Evolutionary conservation across 2,113 vertebrate species (phyloP), one percentile per base, ranked within the genome.

Genomic region (Symphodus melops): DNA sequence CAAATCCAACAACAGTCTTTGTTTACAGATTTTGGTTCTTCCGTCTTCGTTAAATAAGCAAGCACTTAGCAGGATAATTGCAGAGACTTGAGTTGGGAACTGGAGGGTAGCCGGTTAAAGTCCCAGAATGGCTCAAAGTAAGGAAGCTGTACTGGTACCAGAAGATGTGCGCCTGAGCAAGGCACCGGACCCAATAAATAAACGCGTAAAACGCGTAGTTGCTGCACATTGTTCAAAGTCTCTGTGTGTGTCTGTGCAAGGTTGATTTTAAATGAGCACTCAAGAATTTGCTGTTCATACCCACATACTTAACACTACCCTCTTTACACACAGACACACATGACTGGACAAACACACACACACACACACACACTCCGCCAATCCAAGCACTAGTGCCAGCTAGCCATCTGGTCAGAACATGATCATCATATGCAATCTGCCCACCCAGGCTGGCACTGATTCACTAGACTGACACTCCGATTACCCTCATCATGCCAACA

Each of bases 351-450:
- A 64, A 67, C 46, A 25, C 17, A 52, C 42, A 62, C 76, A 74
- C 49, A 48, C 76, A 72, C 59, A 54, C 33, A 67, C 16, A 52
- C 82, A 76, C 69, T 21, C 73, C 4, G 62, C 83, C 81, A 86
- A 72, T 81, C 51, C 28, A 61, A 58, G 72, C 67, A 58, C 64
- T 64, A 28, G 68, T 90, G 90, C 91, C 89, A 91, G 87, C 86
- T 55, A 79, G 81, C 92, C 92, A 93, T 92, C 92, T 93, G 92
- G 88, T 87, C 90, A 91, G 88, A 91, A 92, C 89, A 92, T 88
- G 90, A 92, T 90, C 92, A 92, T 93, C 89, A 91, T 90, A 91
- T 89, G 92, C 87, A 93, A 91, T 93, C 88, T 92, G 88, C 92
- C 90, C 91, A 91, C 89, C 82, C 89, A 81, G 85, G 72, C 84